These are phyloP conservation scores for Magallana gigas DNA, from an alignment of 1,140 invertebrate species.

Conservation along the genomic window DNA sequence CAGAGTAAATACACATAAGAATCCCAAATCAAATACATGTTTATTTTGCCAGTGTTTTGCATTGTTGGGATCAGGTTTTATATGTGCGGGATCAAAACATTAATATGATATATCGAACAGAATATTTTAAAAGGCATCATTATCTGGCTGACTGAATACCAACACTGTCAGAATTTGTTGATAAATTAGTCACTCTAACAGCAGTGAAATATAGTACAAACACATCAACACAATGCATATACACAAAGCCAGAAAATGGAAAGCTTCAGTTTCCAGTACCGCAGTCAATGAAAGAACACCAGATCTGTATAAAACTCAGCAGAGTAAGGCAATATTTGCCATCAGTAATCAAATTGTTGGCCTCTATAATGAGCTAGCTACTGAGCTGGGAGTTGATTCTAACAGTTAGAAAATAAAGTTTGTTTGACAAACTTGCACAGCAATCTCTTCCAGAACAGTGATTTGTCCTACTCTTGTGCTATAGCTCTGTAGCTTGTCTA, in stretches of 20 bases:
- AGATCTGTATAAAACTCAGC: not conserved
- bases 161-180: not conserved
- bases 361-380: not conserved
- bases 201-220: constrained; percentile 17
- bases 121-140: constrained; percentile 23
- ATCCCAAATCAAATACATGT: constrained; percentile 24
- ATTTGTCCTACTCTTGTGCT: not conserved
- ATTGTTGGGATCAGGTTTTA: not conserved
- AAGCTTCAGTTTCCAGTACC: not conserved
- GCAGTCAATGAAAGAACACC: not conserved
- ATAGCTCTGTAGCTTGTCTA: constrained; percentile 6
- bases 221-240: constrained; percentile 2
- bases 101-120: constrained; percentile 30
- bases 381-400: constrained; percentile 6
- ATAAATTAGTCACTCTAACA: not conserved
- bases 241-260: not conserved
- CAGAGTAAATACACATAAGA: constrained; percentile 23
- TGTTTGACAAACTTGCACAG: constrained; percentile 51
- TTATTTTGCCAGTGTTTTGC: constrained; percentile 6
- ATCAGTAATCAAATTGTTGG: constrained; percentile 26
- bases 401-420: constrained; percentile 27
- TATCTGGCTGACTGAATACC: constrained; percentile 12
- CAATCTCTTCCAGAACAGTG: constrained; percentile 41
- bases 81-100: constrained; percentile 12
- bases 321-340: constrained; percentile 13